Evolutionary conservation across 2,888 invertebrate species (phyloP), one percentile per base, ranked within the genome.

Genomic region (Lycia hirtaria): DNA sequence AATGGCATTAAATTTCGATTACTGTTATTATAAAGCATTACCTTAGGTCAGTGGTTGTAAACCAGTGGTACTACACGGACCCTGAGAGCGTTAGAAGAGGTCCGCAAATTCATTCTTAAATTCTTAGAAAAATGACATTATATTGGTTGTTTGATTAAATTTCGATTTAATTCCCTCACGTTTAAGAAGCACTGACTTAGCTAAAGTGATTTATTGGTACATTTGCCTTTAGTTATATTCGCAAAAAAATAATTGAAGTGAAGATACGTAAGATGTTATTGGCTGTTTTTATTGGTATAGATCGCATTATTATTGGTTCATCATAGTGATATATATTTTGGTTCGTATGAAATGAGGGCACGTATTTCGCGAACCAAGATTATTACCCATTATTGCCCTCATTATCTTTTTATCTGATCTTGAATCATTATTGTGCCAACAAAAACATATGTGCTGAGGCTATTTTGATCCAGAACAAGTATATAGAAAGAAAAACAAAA

Each of bases 271-370:
- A 43, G 52, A 53, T 67, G 55, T 67, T 59, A 67, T 67, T 65
- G 55, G 37, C 65, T 56, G 40, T 48, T 51, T 65, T 67, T 67
- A 67, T 57, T 38, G 49, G 17, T 40, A 12, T 24, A 43, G 20
- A 49, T 48, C 38, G 26, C 12, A 41, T 40, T 52, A 64, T 64
- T 61, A 64, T 55, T 62, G 52, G 59, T 59, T 57, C 52, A 62
- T 56, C 40, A 32, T 51, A 54, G 64, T 63, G 65, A 64, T 53
- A 71, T 66, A 73, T 75, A 75, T 56, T 79, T 79, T 72, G 68
- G 71, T 73, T 63, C 78, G 75, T 75, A 76, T 78, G 77, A 81
- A 81, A 78, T 75, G 60, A 73, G 69, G 64, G 69, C 75, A 79
- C 57, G 73, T 78, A 75, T 70, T 72, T 69, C 65, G 66, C 67